Conservation (phyloP, 2,888 invertebrate genomes). For the Mythimna albipuncta region DNA sequence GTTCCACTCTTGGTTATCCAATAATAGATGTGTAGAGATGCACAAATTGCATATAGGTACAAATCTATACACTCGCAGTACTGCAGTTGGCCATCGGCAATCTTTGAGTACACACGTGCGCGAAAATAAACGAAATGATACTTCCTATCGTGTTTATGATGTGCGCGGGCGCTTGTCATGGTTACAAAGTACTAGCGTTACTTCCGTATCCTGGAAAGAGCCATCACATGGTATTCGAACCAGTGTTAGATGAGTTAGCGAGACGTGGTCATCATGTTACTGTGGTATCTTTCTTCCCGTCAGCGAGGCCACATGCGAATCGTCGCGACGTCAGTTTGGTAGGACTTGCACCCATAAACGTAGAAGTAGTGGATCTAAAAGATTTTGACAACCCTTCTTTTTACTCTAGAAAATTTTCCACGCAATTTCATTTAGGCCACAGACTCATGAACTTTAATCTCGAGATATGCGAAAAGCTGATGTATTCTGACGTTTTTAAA, state of each 20-base stretch:
- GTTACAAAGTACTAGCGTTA: constrained; percentile 79
- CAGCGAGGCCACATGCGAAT: constrained; percentile 58
- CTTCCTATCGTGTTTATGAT: constrained; percentile 53
- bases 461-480: constrained; percentile 70
- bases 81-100: constrained; percentile 46
- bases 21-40: constrained; percentile 51
- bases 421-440: constrained; percentile 62
- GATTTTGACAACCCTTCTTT: constrained; percentile 61
- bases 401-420: constrained; percentile 52
- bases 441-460: constrained; percentile 67
- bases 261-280: constrained; percentile 85
- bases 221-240: constrained; percentile 87
- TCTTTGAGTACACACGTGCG: constrained; percentile 49
- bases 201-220: constrained; percentile 87
- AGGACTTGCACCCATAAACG: constrained; percentile 66
- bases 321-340: constrained; percentile 75
- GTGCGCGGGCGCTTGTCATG: constrained; percentile 55
- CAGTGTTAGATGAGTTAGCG: constrained; percentile 82
- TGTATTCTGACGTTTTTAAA: constrained; percentile 72
- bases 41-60: constrained; percentile 49
- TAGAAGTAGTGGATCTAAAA: constrained; percentile 73
- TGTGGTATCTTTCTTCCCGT: constrained; percentile 86
- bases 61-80: constrained; percentile 25
- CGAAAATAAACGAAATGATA: constrained; percentile 47
- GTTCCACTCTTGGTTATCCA: constrained; percentile 30